These are phyloP conservation scores for Psophia crepitans DNA, from an alignment of 2,113 vertebrate species.

Conservation along the genomic window DNA sequence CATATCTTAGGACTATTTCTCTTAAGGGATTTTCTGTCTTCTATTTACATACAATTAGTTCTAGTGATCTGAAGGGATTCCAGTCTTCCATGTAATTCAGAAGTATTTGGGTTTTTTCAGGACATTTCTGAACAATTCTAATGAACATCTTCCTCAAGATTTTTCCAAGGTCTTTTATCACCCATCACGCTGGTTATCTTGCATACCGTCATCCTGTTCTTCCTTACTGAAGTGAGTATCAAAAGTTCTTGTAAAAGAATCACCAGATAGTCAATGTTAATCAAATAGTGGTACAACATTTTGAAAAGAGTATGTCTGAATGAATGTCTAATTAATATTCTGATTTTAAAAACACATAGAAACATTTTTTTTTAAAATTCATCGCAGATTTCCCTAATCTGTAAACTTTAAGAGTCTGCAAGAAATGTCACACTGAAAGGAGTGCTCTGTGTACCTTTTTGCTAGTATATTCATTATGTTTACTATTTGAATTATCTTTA, in stretches of 20 bases:
- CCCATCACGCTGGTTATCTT: conserved; percentile 79
- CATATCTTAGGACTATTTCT: neutral
- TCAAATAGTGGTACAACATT: neutral
- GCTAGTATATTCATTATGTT: neutral
- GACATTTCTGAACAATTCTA: conserved; percentile 71
- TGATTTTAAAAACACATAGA: neutral
- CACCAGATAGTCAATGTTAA: neutral
- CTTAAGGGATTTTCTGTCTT: neutral
- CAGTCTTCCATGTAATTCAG: neutral
- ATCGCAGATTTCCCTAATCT: neutral
- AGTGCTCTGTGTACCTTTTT: neutral
- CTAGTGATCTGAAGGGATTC: neutral
- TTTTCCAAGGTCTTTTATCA: conserved; percentile 51
- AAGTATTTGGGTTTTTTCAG: conserved; percentile 61
- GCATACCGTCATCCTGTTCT: conserved; percentile 76
- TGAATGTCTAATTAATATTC: neutral
- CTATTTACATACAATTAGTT: neutral
- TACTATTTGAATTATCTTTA: neutral
- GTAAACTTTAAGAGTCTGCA: neutral
- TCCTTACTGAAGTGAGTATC: conserved; percentile 71
- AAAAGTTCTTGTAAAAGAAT: neutral
- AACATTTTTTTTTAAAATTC: neutral
- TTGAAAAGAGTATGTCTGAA: neutral
- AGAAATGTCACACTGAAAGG: neutral
- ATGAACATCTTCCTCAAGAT: conserved; percentile 31